Evolutionary conservation across 2,888 invertebrate genomes (phyloP), one percentile per base, ranked within the genome.

Genomic region (Eristalis intricaria): DNA sequence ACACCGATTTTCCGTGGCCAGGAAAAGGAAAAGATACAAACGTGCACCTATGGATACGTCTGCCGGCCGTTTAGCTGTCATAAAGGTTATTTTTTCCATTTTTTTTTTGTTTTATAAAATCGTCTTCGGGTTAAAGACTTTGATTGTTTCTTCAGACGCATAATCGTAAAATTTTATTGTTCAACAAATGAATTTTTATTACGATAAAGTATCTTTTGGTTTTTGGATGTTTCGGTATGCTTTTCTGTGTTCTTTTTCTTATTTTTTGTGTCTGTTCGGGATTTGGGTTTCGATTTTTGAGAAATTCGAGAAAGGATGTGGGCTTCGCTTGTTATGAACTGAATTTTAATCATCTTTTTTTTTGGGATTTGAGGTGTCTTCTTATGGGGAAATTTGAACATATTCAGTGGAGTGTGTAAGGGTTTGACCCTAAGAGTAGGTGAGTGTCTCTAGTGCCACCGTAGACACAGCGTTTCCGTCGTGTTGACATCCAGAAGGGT

Each of bases 141-240:
- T 65, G 76, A 82, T 79, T 87, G 83, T 68, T 87, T 87, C 87
- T 73, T n/a, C 58, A 79, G 79, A 84, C 63, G 63, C 73, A 87
- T 87, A 79, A 87, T 83, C 87, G 75, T 87, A 79, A 84, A 85
- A 75, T 73, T 78, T 84, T 79, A 84, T 84, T 70, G 58, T 50
- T 35, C 65, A 69, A 74, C 74, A 84, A 87, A 83, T 68, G 63
- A 79, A 76, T 82, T 84, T 84, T 79, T 84, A 74, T 74, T 84
- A 35, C 63, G 5, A 43, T 35, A 60, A 76, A 60, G 43, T 58
- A 73, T 78, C 50, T 74, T 60, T 22, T 70, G 66, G 50, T 76
- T 76, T 63, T 69, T 63, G 19, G 56, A 71, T 66, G 56, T 75
- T 63, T 38, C 35, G 65, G 10, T 61, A 43, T 35, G 68, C 8